Conservation (phyloP, 2,888 invertebrate species). For the Cosmorhoe ocellata region DNA sequence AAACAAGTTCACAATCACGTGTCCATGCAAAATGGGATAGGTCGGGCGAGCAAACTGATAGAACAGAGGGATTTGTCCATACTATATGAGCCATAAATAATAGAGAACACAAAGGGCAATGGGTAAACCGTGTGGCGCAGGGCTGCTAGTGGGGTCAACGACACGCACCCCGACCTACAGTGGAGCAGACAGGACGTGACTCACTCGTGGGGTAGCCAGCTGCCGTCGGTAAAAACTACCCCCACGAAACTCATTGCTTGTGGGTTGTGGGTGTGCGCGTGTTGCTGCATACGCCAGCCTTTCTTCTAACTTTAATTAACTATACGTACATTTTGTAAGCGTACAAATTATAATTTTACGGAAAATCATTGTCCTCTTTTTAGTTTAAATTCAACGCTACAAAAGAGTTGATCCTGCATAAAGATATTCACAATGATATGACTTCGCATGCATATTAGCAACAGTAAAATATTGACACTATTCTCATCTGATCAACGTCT, state of each 20-base stretch:
- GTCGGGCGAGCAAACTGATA: conserved; percentile 49
- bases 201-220: conserved; percentile 79
- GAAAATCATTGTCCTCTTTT: conserved; percentile 19
- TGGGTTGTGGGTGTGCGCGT: conserved; percentile 47
- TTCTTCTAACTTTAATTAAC: conserved; percentile 34
- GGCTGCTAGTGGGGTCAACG: conserved; percentile 78
- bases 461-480: conserved; percentile 16
- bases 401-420: background rate
- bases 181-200: conserved; percentile 78
- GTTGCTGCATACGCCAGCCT: conserved; percentile 39
- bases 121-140: conserved; percentile 71
- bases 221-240: conserved; percentile 78
- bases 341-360: conserved; percentile 16
- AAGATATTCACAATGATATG: background rate
- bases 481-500: conserved; percentile 9
- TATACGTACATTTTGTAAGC: conserved; percentile 29
- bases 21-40: conserved; percentile 57
- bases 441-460: background rate
- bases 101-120: conserved; percentile 73
- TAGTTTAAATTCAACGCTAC: conserved; percentile 3
- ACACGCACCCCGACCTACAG: conserved; percentile 77
- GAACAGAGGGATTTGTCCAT: conserved; percentile 54
- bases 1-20: conserved; percentile 39
- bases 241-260: conserved; percentile 47
- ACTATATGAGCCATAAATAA: conserved; percentile 68